Base-by-base conservation (phyloP, 2,113 vertebrate genomes). In the Hepsetus odoe region DNA sequence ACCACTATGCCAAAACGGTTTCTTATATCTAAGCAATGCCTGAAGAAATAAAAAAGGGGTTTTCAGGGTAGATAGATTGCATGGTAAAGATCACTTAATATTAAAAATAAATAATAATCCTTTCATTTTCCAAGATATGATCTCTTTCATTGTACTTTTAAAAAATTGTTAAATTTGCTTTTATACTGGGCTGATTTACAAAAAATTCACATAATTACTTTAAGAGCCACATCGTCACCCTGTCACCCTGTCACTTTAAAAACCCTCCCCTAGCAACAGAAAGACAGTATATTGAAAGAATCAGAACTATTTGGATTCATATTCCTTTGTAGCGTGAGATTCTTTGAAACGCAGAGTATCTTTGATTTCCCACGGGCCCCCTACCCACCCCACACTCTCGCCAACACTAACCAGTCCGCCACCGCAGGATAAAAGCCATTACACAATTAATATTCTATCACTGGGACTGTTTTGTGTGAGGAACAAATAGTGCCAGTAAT, bases 391-490 rank as follows among this genome's bases (percentile, higher is more conserved):
- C 32, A 22, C 24, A 55, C 53, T 18, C 74, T 58, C 4, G 33
- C 66, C 38, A 64, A 53, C 55, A 69, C 84, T 44, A 78, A 81
- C 59, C 53, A 69, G 58, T 72, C 61, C 24, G 62, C 61, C 77
- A 75, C 49, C 69, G 70, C 53, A 61, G 71, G 88, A 88, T 91
- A 79, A 90, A 88, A 90, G 84, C 68, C 79, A 28, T 74, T 68
- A n/a, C 77, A 65, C 79, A 73, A 88, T 91, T 85, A 90, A 90
- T 91, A 90, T 90, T 89, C 88, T 88, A 84, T 82, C 65, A 26
- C 5, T 79, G 83, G 86, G 85, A 82, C 81, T 86, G 83, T 81
- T 68, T 67, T 42, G 79, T 35, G 55, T 80, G 74, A 69, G 68
- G 85, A 72, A 87, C 86, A 87, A 84, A 84, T 85, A 81, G 53